phyloP scores from a whole-genome alignment of 2,113 vertebrate genomes.

The Progne subis region DNA sequence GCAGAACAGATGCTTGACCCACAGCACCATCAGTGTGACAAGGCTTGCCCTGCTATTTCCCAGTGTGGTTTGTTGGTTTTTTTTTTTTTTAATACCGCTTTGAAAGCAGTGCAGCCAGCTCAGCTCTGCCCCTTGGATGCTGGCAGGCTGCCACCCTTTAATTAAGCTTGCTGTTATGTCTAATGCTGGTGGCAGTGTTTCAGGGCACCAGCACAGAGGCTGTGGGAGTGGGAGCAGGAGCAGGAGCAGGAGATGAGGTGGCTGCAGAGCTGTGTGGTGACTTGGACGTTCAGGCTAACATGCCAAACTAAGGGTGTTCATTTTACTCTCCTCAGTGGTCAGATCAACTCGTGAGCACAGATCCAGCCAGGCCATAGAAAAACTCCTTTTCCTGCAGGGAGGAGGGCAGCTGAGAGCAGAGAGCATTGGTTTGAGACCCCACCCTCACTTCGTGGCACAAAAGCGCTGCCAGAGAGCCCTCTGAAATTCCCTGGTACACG shows the following conservation, averaged over 20 bases:
- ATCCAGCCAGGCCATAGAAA: neutral
- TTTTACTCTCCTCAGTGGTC: neutral
- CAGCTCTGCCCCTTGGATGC: constrained; percentile 28
- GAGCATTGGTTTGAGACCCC: neutral
- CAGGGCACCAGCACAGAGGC: neutral
- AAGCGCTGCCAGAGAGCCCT: neutral
- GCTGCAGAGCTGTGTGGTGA: neutral
- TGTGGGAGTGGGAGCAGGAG: neutral
- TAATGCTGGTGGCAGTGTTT: neutral
- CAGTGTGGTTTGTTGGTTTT: neutral
- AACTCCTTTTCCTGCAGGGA: neutral
- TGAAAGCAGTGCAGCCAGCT: neutral
- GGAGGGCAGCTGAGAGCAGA: neutral
- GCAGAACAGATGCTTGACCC: neutral
- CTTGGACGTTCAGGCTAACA: neutral
- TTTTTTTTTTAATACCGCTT: neutral
- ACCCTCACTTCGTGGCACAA: rapidly evolving
- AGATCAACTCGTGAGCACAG: neutral
- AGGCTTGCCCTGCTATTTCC: neutral
- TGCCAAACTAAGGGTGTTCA: neutral
- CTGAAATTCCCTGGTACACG: neutral
- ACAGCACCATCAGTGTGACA: rapidly evolving
- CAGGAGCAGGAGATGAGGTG: neutral
- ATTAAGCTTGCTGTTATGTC: constrained; percentile 2
- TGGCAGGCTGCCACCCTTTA: constrained; percentile 22